Conservation (phyloP, 2,797 vertebrate genomes). For the Urophycis tenuis region DNA sequence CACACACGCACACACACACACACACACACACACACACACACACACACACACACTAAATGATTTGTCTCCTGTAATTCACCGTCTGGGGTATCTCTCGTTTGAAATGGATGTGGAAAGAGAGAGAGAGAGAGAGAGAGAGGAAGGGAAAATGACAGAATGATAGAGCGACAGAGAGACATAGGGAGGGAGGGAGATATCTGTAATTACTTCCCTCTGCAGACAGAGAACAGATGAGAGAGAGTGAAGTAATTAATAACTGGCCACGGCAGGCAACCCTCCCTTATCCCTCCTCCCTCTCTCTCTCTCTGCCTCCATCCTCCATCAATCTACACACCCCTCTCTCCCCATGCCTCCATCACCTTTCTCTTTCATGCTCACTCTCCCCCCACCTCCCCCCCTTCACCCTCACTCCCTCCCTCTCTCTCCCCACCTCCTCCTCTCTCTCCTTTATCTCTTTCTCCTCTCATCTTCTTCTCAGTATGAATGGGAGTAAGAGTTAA, state of each 20-base stretch:
- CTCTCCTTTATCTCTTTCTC: no score
- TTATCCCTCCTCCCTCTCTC: no score
- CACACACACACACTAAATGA: background rate
- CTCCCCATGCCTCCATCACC: constrained; percentile 4
- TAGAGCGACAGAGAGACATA: background rate
- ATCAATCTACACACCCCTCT: no score
- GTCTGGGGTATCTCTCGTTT: background rate
- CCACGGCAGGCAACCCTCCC: constrained; percentile 9
- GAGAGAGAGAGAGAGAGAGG: background rate
- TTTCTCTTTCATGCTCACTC: constrained; percentile 23
- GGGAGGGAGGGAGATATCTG: background rate
- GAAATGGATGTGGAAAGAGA: background rate
- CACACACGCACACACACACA: background rate
- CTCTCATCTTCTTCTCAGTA: no score
- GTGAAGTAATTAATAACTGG: background rate
- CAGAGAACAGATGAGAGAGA: background rate
- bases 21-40: background rate
- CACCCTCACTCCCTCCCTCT: constrained; percentile 7
- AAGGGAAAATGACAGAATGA: background rate
- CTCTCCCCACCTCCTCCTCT: background rate
- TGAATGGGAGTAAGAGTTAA: no score
- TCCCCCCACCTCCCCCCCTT: background rate
- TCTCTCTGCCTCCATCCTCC: no score
- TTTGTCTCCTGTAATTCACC: background rate
- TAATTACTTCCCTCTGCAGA: constrained; percentile 1